Evolutionary conservation across 2,113 vertebrate species (phyloP).

Genomic region (Terrapene triunguis): DNA sequence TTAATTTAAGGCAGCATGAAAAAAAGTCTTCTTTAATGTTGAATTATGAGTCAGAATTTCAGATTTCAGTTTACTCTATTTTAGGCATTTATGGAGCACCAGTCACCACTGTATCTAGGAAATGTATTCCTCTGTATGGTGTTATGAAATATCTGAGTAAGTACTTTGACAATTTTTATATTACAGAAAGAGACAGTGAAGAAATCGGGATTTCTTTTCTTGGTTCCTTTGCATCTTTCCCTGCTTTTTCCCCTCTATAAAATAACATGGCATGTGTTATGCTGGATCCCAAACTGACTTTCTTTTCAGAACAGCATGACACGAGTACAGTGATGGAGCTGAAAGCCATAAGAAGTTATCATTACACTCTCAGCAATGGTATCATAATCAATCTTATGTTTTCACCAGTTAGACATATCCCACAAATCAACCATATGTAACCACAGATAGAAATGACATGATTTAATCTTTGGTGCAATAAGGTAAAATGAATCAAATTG

Average conservation of each 20-base stretch:
- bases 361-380: slow-evolving; percentile 70
- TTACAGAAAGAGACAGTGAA: not conserved
- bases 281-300: slow-evolving; percentile 5
- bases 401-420: slow-evolving; percentile 62
- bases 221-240: not conserved
- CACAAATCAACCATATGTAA: slow-evolving; percentile 76
- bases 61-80: not conserved
- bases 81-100: not conserved
- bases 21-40: not conserved
- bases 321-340: slow-evolving; percentile 43
- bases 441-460: slow-evolving; percentile 75
- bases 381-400: slow-evolving; percentile 73
- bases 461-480: slow-evolving; percentile 79
- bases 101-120: not conserved
- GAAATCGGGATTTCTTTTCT: not conserved
- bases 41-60: not conserved
- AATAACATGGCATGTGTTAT: rapidly evolving
- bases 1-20: not conserved
- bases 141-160: not conserved
- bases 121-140: not conserved
- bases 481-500: slow-evolving; percentile 78
- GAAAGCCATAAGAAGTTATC: slow-evolving; percentile 69
- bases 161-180: not conserved
- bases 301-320: slow-evolving; percentile 2
- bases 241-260: not conserved